Percentiles rank a stretch among this genome's conserved stretches.
These are phyloP conservation scores for Drosophila histrio DNA, from an alignment of 2,888 invertebrate genomes.

Conservation along the genomic window DNA sequence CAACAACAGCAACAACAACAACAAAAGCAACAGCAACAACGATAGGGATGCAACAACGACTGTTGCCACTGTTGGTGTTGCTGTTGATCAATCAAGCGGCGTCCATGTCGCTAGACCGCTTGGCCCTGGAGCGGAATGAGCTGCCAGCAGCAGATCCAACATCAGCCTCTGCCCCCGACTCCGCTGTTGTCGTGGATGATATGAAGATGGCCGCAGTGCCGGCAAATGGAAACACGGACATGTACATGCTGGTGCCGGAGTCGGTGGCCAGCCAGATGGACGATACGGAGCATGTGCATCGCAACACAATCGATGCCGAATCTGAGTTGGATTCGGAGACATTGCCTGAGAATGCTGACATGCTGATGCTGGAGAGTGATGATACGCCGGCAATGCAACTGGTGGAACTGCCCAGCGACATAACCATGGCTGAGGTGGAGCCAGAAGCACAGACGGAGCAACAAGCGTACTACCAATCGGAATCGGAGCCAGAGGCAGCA, in stretches of 20 bases:
- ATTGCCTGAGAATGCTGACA: slow-evolving; percentile 58
- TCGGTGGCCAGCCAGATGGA: slow-evolving; percentile 63
- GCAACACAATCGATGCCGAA: slow-evolving; percentile 59
- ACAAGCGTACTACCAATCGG: not conserved
- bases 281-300: slow-evolving; percentile 65
- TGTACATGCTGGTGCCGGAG: slow-evolving; percentile 76
- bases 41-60: slow-evolving; percentile 27
- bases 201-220: slow-evolving; percentile 70
- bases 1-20: slow-evolving; percentile 38
- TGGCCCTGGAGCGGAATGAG: slow-evolving; percentile 71
- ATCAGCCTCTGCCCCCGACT: slow-evolving; percentile 12
- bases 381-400: slow-evolving; percentile 69
- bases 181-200: slow-evolving; percentile 72
- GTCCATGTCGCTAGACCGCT: slow-evolving; percentile 78
- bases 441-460: slow-evolving; percentile 27
- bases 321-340: slow-evolving; percentile 27
- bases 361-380: slow-evolving; percentile 81
- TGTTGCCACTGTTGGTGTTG: slow-evolving; percentile 26
- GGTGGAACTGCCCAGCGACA: slow-evolving; percentile 64
- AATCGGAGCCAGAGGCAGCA: slow-evolving; percentile 21
- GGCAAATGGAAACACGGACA: slow-evolving; percentile 63
- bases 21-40: slow-evolving; percentile 19
- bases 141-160: slow-evolving; percentile 42
- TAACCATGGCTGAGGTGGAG: slow-evolving; percentile 40
- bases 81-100: slow-evolving; percentile 43